Conservation (phyloP, 1,140 invertebrate genomes). For the Archivesica marissinica region DNA sequence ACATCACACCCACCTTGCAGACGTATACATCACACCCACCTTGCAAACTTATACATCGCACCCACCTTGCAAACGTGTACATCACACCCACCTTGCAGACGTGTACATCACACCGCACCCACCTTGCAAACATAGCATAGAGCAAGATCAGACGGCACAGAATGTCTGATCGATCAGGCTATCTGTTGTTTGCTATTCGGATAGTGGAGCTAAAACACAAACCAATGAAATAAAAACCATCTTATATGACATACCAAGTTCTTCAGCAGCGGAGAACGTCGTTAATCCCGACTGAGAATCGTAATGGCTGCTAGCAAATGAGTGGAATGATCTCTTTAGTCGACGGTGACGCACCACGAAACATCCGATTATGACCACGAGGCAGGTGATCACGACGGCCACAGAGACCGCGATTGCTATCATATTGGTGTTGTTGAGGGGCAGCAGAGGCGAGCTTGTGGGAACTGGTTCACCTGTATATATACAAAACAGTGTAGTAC, state of each 20-base stretch:
- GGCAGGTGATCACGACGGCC: slow-evolving; percentile 85
- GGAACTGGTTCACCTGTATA: neutral
- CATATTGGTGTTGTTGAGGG: slow-evolving; percentile 73
- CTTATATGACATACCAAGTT: slow-evolving; percentile 70
- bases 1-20: too few relatives aligned
- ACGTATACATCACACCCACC: too few relatives aligned
- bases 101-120: too few relatives aligned
- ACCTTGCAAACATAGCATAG: too few relatives aligned
- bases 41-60: too few relatives aligned
- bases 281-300: slow-evolving; percentile 93
- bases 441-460: neutral
- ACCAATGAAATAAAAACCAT: too few relatives aligned
- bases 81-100: too few relatives aligned
- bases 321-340: slow-evolving; percentile 90
- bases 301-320: slow-evolving; percentile 94
- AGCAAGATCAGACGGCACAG: too few relatives aligned
- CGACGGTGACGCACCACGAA: slow-evolving; percentile 89
- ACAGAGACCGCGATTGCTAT: slow-evolving; percentile 85
- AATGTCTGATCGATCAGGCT: too few relatives aligned
- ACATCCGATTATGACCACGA: slow-evolving; percentile 86
- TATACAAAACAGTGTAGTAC: neutral
- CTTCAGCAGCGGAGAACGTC: slow-evolving; percentile 90
- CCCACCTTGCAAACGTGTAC: too few relatives aligned
- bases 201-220: too few relatives aligned
- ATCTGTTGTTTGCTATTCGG: too few relatives aligned